Conservation (phyloP, 2,113 vertebrate genomes). For the Oceanodroma tethys region DNA sequence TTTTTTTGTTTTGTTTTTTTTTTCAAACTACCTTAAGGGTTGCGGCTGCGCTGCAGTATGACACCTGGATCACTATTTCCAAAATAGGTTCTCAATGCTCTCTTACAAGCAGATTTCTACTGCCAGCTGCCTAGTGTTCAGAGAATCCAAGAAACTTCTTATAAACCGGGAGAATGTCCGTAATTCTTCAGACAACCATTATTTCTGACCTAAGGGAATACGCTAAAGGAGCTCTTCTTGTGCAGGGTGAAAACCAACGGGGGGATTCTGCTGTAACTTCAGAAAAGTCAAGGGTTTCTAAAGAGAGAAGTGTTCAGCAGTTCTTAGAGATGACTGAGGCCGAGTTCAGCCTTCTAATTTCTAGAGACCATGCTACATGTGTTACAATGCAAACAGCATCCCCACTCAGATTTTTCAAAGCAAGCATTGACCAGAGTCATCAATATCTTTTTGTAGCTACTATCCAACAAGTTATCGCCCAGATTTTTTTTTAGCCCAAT, state of each 20-base stretch:
- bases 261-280: not conserved
- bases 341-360: not conserved
- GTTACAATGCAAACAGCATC: not conserved
- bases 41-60: not conserved
- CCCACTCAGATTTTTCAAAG: not conserved
- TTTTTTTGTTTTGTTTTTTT: not conserved
- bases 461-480: not conserved
- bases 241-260: not conserved
- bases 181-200: not conserved
- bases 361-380: rapidly evolving
- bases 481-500: not conserved
- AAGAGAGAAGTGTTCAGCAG: not conserved
- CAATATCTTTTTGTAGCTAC: not conserved
- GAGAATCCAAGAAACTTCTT: not conserved
- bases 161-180: not conserved
- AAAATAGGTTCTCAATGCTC: not conserved
- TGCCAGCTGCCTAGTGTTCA: not conserved
- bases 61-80: not conserved
- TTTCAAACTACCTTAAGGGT: not conserved
- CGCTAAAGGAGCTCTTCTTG: not conserved
- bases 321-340: not conserved
- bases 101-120: not conserved
- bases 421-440: not conserved
- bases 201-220: not conserved
- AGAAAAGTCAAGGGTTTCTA: not conserved